phyloP scores from a whole-genome alignment of 1,140 invertebrate genomes.

The Drosophila funebris region DNA sequence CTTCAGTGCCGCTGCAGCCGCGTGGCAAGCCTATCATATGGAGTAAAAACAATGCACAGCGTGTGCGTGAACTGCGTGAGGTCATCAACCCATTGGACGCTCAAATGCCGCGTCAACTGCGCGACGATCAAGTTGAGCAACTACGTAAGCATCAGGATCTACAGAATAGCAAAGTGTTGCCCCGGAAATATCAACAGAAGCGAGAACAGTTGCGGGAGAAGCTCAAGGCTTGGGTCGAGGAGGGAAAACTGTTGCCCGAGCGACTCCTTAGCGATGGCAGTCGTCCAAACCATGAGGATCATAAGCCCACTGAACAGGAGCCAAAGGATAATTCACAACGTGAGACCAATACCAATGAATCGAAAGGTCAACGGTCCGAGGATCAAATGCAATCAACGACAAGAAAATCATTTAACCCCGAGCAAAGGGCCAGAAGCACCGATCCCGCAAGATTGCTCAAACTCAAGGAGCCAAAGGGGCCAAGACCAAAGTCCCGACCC shows the following conservation, averaged over 20 bases:
- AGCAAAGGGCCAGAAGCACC: background rate
- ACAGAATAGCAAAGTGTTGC: constrained; percentile 3
- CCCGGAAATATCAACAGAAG: constrained; percentile 10
- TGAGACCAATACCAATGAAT: background rate
- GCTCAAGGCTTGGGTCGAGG: constrained; percentile 14
- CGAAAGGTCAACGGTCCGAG: background rate
- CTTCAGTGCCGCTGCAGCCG: background rate
- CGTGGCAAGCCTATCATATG: background rate
- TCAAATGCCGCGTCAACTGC: background rate
- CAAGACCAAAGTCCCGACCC: background rate
- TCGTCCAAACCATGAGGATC: background rate
- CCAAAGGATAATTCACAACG: background rate
- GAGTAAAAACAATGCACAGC: constrained; percentile 19
- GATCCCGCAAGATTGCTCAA: background rate
- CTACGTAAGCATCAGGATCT: constrained; percentile 5
- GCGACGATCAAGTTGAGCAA: constrained; percentile 12
- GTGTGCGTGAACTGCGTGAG: background rate
- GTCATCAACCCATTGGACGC: background rate
- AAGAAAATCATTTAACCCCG: background rate
- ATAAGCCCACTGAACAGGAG: too few relatives aligned
- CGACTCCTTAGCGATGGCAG: background rate
- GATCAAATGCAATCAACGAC: background rate
- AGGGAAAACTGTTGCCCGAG: constrained; percentile 1
- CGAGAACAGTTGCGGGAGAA: background rate
- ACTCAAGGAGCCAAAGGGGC: background rate